Conservation (phyloP, 37 sponge, comb jelly and placozoan genomes). For the Haliclona indistincta region DNA sequence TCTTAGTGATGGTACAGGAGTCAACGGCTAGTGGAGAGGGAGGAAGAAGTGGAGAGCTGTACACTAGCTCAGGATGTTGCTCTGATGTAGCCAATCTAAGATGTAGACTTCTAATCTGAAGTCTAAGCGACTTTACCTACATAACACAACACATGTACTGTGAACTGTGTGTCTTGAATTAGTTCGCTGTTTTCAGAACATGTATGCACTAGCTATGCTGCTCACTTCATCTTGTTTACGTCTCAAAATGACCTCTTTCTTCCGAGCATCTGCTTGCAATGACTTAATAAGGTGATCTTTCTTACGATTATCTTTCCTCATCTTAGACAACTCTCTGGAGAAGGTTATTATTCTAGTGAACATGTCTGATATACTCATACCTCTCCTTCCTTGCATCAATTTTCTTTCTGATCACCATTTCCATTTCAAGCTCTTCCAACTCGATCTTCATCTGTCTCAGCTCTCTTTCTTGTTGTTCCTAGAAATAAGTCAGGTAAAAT, state of each 20-base stretch:
- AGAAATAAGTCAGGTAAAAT: no score
- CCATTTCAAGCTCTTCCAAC: no score
- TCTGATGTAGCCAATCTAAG: conserved; percentile 51
- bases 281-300: conserved; percentile 71
- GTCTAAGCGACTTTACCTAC: no score
- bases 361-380: background rate
- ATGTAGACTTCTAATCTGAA: conserved; percentile 44
- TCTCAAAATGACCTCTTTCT: conserved; percentile 78
- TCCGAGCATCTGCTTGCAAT: conserved; percentile 71
- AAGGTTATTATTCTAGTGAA: no score
- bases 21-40: conserved; percentile 3
- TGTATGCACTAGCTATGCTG: no score
- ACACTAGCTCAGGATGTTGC: conserved; percentile 44
- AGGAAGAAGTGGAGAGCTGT: conserved; percentile 54
- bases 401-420: no score
- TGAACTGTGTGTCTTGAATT: no score
- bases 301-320: conserved; percentile 59
- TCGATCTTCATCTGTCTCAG: no score
- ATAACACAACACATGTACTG: no score
- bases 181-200: no score
- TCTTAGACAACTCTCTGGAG: conserved; percentile 56
- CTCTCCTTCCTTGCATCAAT: no score
- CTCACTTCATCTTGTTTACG: conserved; percentile 88
- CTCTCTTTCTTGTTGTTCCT: no score
- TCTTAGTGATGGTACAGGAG: conserved; percentile 2